A percentile compares a stretch with the other conserved stretches of the same genome.
phyloP scores from a whole-genome alignment of 2,888 invertebrate genomes.

The Campoletis raptor region DNA sequence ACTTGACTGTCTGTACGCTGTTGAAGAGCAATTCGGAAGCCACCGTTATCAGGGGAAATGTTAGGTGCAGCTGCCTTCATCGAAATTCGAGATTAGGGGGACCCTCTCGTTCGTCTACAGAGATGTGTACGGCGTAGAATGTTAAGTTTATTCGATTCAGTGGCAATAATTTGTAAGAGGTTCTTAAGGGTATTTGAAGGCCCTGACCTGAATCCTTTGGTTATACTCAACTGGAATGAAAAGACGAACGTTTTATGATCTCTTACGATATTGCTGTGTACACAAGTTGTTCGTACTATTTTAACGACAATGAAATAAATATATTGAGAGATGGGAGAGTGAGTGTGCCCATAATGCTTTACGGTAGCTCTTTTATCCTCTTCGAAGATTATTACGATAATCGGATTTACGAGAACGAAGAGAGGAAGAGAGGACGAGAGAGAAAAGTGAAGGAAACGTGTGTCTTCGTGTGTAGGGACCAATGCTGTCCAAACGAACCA shows the following conservation, averaged over 20 bases:
- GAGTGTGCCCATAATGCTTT: slow-evolving; percentile 20
- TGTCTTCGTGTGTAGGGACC: slow-evolving; percentile 52
- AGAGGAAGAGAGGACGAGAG: slow-evolving; percentile 13
- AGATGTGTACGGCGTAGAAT: slow-evolving; percentile 6
- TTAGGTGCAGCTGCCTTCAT: slow-evolving; percentile 45
- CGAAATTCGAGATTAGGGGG: slow-evolving; percentile 33
- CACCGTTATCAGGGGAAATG: slow-evolving; percentile 26
- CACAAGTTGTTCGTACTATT: slow-evolving; percentile 40
- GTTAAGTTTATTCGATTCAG: slow-evolving; percentile 48
- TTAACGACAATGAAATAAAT: slow-evolving; percentile 55
- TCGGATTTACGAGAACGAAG: slow-evolving; percentile 67
- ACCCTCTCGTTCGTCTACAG: slow-evolving; percentile 4
- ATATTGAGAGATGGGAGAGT: slow-evolving; percentile 7
- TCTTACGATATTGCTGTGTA: slow-evolving; percentile 29
- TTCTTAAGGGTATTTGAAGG: slow-evolving; percentile 26
- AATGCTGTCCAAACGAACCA: slow-evolving; percentile 39
- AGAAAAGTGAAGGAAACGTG: slow-evolving; percentile 45
- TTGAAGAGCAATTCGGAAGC: background rate
- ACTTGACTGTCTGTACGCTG: background rate
- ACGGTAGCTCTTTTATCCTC: slow-evolving; percentile 59
- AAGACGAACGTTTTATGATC: slow-evolving; percentile 41
- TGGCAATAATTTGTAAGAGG: slow-evolving; percentile 42
- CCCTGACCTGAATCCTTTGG: slow-evolving; percentile 30
- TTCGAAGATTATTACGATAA: slow-evolving; percentile 68
- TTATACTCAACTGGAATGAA: slow-evolving; percentile 40